Evolutionary conservation across 2,888 invertebrate species (phyloP), one percentile per base, ranked within the genome.

Genomic region (Idaea aversata): DNA sequence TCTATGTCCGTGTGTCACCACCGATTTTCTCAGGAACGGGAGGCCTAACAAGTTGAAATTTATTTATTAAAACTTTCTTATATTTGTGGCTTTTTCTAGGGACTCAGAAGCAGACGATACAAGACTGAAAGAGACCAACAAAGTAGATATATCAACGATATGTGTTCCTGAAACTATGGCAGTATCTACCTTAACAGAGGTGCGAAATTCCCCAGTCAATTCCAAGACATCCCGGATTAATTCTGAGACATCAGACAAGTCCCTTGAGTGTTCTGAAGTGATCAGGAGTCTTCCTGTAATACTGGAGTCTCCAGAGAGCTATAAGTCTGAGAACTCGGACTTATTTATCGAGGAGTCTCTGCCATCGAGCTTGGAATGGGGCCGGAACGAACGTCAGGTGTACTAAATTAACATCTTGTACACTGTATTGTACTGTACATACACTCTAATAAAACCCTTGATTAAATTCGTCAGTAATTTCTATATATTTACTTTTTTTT

Each of bases 271-370:
- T 47, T 47, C 47, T 47, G 47, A 47, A 47, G 47, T 47, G 13
- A 47, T 47, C 47, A 47, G 47, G 47, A 47, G 47, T 47, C 47
- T 79, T 75, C 78, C 87, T 69, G 78, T 84, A 79, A 82, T 87
- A 78, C 71, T 72, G 81, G 90, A 87, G 73, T 77, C 72, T 47
- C 47, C 47, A 65, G 79, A 78, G 70, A 79, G 75, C 71, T 75
- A 77, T 62, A 69, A 67, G 38, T 73, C 86, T 72, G 94, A 95
- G 80, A 95, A 95, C 83, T 96, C 97, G 62, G 97, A 97, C 86
- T 97, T 95, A 94, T 97, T 97, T 94, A 96, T 97, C 88, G 97
- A 97, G 84, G 97, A 97, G 88, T 97, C 97, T 72, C 94, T 97
- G 91, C 97, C 97, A 68, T 96, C 97, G 81, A 97, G 97, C 86